These are phyloP conservation scores for Physella acuta DNA, from an alignment of 1,140 invertebrate genomes.

Conservation along the genomic window DNA sequence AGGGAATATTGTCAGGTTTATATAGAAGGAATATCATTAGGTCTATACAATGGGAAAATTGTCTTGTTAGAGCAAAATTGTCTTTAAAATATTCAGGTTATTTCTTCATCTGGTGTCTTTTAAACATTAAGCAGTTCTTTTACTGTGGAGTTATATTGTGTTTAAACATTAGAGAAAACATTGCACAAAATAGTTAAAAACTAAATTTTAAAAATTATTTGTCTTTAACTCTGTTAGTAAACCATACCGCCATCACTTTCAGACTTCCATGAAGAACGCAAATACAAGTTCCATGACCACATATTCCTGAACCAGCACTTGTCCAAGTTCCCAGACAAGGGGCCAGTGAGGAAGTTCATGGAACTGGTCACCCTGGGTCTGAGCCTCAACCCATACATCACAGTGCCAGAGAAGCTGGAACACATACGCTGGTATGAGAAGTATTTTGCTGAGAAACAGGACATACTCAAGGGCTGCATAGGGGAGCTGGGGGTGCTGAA, in stretches of 20 bases:
- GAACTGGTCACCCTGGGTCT: constrained; percentile 91
- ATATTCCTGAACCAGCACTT: constrained; percentile 87
- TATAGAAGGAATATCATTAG: too few relatives aligned
- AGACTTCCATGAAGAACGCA: constrained; percentile 72
- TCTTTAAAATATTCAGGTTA: too few relatives aligned
- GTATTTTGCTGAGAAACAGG: constrained; percentile 83
- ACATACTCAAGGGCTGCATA: constrained; percentile 69
- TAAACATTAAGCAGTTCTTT: too few relatives aligned
- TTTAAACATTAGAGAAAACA: too few relatives aligned
- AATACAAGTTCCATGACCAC: constrained; percentile 65
- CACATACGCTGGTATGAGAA: constrained; percentile 90
- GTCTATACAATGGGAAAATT: too few relatives aligned
- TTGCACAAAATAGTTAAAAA: too few relatives aligned
- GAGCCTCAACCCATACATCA: constrained; percentile 90
- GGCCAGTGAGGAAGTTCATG: constrained; percentile 94
- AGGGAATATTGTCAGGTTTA: too few relatives aligned
- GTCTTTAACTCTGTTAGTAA: constrained; percentile 1
- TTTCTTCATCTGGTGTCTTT: too few relatives aligned
- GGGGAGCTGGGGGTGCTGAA: constrained; percentile 32
- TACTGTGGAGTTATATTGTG: too few relatives aligned
- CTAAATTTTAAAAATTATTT: too few relatives aligned
- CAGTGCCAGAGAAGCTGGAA: constrained; percentile 82
- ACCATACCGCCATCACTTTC: constrained; percentile 26
- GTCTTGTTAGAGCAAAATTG: too few relatives aligned
- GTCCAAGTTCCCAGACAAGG: constrained; percentile 79